Conservation (phyloP, 2,888 invertebrate genomes). For the Nomada ferruginata region DNA sequence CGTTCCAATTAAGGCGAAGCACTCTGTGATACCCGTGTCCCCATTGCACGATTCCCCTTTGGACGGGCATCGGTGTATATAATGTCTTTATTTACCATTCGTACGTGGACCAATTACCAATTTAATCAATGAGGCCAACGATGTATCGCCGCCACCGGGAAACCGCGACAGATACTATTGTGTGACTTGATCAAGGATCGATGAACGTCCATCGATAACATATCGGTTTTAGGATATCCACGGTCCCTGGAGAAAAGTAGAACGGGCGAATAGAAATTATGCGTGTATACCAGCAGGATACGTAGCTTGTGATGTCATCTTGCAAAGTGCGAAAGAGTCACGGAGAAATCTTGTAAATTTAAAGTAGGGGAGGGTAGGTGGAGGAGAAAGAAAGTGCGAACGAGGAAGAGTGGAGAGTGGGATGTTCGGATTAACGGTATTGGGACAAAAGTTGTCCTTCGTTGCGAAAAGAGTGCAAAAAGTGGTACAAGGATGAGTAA, state of each 20-base stretch:
- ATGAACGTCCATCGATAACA: not conserved
- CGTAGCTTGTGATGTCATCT: not conserved
- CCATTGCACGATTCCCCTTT: conserved; percentile 50
- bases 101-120: conserved; percentile 39
- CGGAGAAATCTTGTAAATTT: conserved; percentile 3
- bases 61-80: conserved; percentile 5
- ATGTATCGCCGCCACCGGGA: not conserved
- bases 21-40: conserved; percentile 41
- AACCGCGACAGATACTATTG: not conserved
- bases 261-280: not conserved
- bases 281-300: not conserved
- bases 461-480: not conserved
- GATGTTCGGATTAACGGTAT: not conserved
- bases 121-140: conserved; percentile 20
- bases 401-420: not conserved
- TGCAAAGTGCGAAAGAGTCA: not conserved
- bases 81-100: conserved; percentile 48
- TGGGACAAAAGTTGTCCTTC: not conserved
- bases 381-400: not conserved
- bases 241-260: not conserved
- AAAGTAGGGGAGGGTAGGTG: not conserved
- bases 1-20: conserved; percentile 57
- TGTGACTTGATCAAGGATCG: not conserved
- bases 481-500: not conserved
- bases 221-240: not conserved